These are phyloP conservation scores for Noctua janthina DNA, from an alignment of 2,888 invertebrate species.

Conservation along the genomic window DNA sequence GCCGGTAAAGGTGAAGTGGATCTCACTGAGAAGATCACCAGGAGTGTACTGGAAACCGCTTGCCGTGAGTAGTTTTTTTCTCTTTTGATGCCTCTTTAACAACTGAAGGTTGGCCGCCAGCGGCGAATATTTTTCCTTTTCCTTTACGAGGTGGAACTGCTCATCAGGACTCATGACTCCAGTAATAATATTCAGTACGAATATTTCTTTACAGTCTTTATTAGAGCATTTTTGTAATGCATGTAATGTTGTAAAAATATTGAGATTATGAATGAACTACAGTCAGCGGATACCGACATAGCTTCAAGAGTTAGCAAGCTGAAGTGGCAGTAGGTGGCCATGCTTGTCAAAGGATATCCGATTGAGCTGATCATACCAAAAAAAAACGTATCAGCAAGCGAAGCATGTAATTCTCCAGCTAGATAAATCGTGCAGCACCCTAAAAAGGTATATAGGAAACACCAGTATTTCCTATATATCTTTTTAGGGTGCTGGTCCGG, in stretches of 20 bases:
- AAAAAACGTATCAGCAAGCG: no score
- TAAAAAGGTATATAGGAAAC: no score
- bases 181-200: not conserved
- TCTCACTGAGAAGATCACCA: slow-evolving; percentile 51
- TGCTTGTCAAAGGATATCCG: no score
- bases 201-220: not conserved
- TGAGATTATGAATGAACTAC: not conserved
- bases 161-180: not conserved
- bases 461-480: no score
- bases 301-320: not conserved
- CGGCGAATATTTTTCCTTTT: not conserved
- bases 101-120: not conserved
- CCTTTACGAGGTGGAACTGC: no score
- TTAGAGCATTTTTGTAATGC: not conserved
- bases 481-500: no score
- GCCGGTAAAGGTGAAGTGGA: slow-evolving; percentile 54
- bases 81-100: not conserved
- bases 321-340: no score
- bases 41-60: slow-evolving; percentile 60
- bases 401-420: no score
- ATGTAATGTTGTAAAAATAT: not conserved
- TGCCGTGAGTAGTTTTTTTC: slow-evolving; percentile 60
- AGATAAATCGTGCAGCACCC: no score
- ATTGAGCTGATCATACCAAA: no score
- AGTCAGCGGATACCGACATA: not conserved